Percentiles rank a stretch among this genome's conserved stretches.
phyloP scores from a whole-genome alignment of 2,888 invertebrate genomes.

The Heliconius erato region DNA sequence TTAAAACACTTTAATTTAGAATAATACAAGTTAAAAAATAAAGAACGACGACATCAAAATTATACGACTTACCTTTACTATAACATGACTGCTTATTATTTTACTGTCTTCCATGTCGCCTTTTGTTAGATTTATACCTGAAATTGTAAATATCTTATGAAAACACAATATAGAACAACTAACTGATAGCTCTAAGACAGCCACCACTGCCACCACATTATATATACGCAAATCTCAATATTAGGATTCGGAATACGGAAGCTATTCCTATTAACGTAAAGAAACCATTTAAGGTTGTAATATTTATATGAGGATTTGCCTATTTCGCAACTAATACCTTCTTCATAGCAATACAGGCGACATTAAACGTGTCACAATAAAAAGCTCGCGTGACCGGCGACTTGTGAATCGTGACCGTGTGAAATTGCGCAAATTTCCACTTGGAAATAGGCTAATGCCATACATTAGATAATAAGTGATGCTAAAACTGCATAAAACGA shows the following conservation, averaged over 20 bases:
- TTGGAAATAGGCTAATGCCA: slow-evolving; percentile 33
- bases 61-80: slow-evolving; percentile 73
- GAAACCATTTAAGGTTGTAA: neutral
- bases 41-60: neutral
- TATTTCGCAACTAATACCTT: neutral
- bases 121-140: slow-evolving; percentile 84
- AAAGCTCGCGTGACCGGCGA: slow-evolving; percentile 32
- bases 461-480: slow-evolving; percentile 25
- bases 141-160: slow-evolving; percentile 54
- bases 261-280: neutral
- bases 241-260: no score
- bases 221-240: neutral
- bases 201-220: neutral
- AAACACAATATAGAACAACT: neutral
- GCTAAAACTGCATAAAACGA: slow-evolving; percentile 18
- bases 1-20: no score
- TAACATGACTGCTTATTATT: slow-evolving; percentile 74
- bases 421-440: slow-evolving; percentile 29
- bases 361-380: slow-evolving; percentile 28
- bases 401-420: slow-evolving; percentile 26
- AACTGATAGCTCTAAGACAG: neutral
- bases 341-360: slow-evolving; percentile 8
- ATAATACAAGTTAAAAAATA: neutral
- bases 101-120: slow-evolving; percentile 78
- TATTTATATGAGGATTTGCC: neutral